A percentile compares a stretch with the other conserved stretches of the same genome.
phyloP scores from a whole-genome alignment of 2,797 vertebrate genomes.

The Phylloscopus collybita region DNA sequence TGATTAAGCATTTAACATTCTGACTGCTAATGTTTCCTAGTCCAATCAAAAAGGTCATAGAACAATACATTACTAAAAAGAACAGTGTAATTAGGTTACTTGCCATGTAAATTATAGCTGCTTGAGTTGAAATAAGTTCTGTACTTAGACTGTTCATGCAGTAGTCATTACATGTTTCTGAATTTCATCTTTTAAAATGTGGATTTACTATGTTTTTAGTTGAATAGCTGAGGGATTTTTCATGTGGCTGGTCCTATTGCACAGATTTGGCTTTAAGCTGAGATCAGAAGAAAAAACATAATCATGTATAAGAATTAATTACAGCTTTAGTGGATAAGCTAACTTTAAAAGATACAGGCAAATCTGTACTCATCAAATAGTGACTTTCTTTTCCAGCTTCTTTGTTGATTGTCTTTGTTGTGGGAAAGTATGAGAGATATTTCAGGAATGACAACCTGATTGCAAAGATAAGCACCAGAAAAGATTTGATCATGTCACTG shows the following conservation, averaged over 20 bases:
- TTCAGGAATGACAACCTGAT: conserved; percentile 76
- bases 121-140: conserved; percentile 25
- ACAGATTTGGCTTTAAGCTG: conserved; percentile 65
- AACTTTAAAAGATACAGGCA: conserved; percentile 70
- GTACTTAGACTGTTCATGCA: not conserved
- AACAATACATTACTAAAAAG: conserved; percentile 33
- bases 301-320: conserved; percentile 70
- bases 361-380: conserved; percentile 56
- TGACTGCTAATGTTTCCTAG: conserved; percentile 16
- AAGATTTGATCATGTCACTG: conserved; percentile 70
- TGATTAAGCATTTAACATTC: conserved; percentile 38
- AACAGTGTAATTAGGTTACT: conserved; percentile 28
- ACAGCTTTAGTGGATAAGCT: conserved; percentile 68
- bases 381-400: conserved; percentile 51
- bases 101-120: conserved; percentile 23
- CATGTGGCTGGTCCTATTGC: conserved; percentile 62
- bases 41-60: conserved; percentile 23
- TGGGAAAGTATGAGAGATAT: conserved; percentile 76
- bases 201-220: conserved; percentile 37
- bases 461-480: conserved; percentile 67
- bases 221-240: conserved; percentile 68
- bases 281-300: conserved; percentile 70
- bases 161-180: not conserved
- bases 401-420: conserved; percentile 69
- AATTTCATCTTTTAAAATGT: conserved; percentile 25